Base-by-base conservation (phyloP, 2,888 invertebrate species). In the Cataglyphis rosenhaueri region DNA sequence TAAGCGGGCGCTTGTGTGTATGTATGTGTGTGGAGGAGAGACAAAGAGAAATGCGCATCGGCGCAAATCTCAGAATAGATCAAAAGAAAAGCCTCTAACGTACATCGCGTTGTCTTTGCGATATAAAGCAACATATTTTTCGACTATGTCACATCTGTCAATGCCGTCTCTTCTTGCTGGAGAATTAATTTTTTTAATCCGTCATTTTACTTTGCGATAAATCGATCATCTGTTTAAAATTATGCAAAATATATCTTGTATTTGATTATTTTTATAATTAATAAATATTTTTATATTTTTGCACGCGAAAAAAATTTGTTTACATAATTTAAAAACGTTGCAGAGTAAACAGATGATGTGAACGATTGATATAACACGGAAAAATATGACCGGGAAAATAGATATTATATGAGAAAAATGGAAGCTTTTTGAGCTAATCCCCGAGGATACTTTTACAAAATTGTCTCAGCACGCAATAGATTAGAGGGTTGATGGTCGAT, bases 61-160 rank as follows among this genome's bases (percentile, higher is more conserved):
- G 68, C 35, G n/a, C 48, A 38, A 65, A 81, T 81, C 70, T 65
- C 59, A 71, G 84, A 84, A 76, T 73, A 81, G 85, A 85, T 85
- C 81, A 84, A 84, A 85, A 76, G 62, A 52, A 52, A 62, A 66
- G 25, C 71, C 41, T 83, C 35, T 55, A 52, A 70, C 57, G 32
- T 44, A 38, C 66, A 66, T 68, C 61, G 68, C 78, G 65, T 35
- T 6, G 29, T 32, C 38, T 25, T 21, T 64, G n/a, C 52, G 73
- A 25, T 57, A 15, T 35, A n/a, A 29, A 25, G 32, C n/a, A n/a
- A 75, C 18, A 18, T 15, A 59, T 44, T 65, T 81, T 57, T 65
- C 57, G 18, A 12, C 44, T n/a, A 1, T 9, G 59, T 21, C 15
- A 8, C 6, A 21, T 62, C 29, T 81, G 4, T 64, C 52, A 74